Conservation (phyloP, 2,113 vertebrate species). For the Orycteropus afer region DNA sequence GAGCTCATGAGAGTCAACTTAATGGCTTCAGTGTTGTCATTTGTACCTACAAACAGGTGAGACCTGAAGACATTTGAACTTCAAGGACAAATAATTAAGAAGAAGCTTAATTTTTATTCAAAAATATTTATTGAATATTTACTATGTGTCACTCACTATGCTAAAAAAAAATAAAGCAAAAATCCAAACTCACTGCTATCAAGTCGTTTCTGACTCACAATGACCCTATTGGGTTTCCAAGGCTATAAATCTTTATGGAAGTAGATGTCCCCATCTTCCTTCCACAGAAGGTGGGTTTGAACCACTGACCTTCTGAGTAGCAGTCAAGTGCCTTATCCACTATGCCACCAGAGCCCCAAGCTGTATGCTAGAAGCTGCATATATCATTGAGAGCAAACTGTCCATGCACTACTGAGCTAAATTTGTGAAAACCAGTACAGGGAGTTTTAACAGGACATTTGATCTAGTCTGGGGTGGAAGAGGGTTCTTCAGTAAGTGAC, state of each 20-base stretch:
- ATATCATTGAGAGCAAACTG: background rate
- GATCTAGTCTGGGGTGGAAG: background rate
- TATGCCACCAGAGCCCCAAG: no score
- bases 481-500: background rate
- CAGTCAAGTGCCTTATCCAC: no score
- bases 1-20: background rate
- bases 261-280: no score
- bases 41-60: background rate
- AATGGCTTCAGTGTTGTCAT: background rate
- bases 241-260: no score
- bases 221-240: no score
- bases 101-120: background rate
- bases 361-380: background rate
- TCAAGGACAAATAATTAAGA: conserved; percentile 12
- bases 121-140: no score
- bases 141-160: no score
- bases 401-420: background rate
- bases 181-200: no score
- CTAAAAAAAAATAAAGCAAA: no score
- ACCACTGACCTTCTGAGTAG: no score
- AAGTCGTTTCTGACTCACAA: no score
- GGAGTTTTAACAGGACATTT: background rate
- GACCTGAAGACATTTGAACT: background rate
- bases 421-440: background rate
- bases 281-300: no score